phyloP scores from a whole-genome alignment of 2,113 vertebrate genomes.

The Lepisosteus oculatus region DNA sequence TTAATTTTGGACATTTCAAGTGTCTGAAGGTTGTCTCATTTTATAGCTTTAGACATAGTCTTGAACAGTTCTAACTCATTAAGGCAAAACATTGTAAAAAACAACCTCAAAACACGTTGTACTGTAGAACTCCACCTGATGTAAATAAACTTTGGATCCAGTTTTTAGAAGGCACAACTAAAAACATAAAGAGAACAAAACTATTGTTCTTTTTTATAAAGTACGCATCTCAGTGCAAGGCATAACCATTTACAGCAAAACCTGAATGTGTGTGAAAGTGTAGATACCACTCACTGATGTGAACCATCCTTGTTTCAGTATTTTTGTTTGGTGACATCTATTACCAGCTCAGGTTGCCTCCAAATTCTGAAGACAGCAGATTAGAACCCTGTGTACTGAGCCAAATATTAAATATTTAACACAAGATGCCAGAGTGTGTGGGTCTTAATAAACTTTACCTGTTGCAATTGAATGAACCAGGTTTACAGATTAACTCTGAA shows the following conservation, averaged over 20 bases:
- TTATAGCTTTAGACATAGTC: too few species aligned
- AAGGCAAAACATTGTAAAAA: too few species aligned
- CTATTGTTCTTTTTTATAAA: neutral
- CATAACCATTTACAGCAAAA: neutral
- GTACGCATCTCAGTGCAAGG: neutral
- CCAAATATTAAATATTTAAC: constrained; percentile 71
- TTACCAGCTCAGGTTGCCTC: constrained; percentile 65
- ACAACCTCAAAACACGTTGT: too few species aligned
- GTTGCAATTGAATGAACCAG: constrained; percentile 26
- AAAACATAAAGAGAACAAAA: neutral
- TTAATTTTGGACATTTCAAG: too few species aligned
- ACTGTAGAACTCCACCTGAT: too few species aligned
- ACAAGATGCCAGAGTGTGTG: constrained; percentile 31
- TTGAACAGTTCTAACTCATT: too few species aligned
- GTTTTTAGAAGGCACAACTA: constrained; percentile 28
- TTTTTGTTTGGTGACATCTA: constrained; percentile 54
- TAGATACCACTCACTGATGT: neutral
- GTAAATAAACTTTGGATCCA: neutral
- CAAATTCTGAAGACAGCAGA: constrained; percentile 37
- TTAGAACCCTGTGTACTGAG: constrained; percentile 51
- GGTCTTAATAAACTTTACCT: constrained; percentile 31
- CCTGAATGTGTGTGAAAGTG: constrained; percentile 8
- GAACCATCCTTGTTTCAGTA: constrained; percentile 16
- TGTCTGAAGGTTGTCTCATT: too few species aligned
- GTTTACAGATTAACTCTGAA: constrained; percentile 24